These are phyloP conservation scores for Meleagris gallopavo DNA, from an alignment of 2,113 vertebrate species.

Conservation along the genomic window DNA sequence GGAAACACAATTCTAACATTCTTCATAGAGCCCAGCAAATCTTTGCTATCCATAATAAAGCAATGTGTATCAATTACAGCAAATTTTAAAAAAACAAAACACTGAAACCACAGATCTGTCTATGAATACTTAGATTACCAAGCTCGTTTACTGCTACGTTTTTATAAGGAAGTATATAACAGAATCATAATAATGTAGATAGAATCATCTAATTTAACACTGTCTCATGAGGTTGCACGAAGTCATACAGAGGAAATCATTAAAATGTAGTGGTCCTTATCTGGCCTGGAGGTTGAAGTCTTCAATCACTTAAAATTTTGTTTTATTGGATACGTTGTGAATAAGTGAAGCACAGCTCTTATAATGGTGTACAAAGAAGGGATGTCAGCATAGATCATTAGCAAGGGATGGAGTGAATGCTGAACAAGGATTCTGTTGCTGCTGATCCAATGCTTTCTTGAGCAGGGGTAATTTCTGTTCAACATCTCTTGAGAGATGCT, in stretches of 20 bases:
- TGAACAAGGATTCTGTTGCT: background rate
- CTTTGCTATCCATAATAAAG: background rate
- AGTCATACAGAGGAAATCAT: background rate
- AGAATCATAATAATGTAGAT: background rate
- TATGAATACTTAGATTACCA: slow-evolving; percentile 2
- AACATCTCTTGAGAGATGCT: background rate
- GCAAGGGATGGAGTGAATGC: background rate
- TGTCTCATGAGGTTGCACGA: background rate
- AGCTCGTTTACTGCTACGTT: background rate
- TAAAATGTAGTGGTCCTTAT: background rate
- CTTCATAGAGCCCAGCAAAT: slow-evolving; percentile 3
- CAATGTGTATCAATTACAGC: background rate
- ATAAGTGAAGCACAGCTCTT: background rate
- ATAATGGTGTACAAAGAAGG: background rate
- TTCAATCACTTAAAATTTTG: background rate
- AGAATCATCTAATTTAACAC: background rate
- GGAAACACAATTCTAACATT: background rate
- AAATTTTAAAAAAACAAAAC: background rate
- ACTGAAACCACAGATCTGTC: background rate
- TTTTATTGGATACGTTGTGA: background rate
- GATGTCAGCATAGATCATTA: fast-evolving
- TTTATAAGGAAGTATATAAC: background rate
- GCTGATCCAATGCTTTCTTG: background rate
- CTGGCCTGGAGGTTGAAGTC: background rate
- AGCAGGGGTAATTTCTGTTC: background rate